A percentile compares a stretch with the other conserved stretches of the same genome.
Conservation (phyloP, 2,113 vertebrate genomes). For the Percina caprodes region DNA sequence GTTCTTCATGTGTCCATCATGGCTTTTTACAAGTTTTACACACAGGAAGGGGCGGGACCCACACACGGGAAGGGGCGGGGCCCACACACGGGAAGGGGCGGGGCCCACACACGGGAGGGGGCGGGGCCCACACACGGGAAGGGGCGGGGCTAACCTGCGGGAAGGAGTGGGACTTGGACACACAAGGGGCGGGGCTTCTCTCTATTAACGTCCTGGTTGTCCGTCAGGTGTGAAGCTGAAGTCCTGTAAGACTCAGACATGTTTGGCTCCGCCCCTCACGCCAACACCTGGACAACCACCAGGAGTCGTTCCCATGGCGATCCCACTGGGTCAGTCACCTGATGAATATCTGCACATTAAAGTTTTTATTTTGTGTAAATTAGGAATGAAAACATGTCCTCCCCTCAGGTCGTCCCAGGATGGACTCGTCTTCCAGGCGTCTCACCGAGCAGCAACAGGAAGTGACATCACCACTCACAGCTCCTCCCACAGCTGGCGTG, state of each 20-base stretch:
- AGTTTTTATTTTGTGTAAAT: not conserved
- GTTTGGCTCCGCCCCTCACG: conserved; percentile 30
- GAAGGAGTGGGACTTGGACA: too few species aligned
- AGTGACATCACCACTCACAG: conserved; percentile 75
- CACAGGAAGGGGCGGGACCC: too few species aligned
- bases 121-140: too few species aligned
- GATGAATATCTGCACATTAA: too few species aligned
- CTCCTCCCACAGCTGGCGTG: conserved; percentile 77
- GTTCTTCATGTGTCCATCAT: too few species aligned
- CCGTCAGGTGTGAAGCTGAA: conserved; percentile 89
- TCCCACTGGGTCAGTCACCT: conserved; percentile 89
- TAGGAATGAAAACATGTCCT: too few species aligned
- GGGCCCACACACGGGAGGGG: too few species aligned
- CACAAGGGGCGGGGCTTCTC: too few species aligned
- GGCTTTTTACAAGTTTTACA: too few species aligned
- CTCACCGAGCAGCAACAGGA: conserved; percentile 71
- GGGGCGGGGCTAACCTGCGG: too few species aligned
- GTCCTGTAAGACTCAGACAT: conserved; percentile 91
- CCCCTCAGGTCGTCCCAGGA: conserved; percentile 85
- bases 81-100: too few species aligned
- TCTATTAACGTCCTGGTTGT: not conserved
- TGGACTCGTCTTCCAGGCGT: conserved; percentile 74
- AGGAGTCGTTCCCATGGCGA: conserved; percentile 84
- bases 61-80: too few species aligned
- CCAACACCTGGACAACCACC: conserved; percentile 42